Evolutionary conservation across 2,888 invertebrate species (phyloP).

Genomic region (Petrolisthes cinctipes): DNA sequence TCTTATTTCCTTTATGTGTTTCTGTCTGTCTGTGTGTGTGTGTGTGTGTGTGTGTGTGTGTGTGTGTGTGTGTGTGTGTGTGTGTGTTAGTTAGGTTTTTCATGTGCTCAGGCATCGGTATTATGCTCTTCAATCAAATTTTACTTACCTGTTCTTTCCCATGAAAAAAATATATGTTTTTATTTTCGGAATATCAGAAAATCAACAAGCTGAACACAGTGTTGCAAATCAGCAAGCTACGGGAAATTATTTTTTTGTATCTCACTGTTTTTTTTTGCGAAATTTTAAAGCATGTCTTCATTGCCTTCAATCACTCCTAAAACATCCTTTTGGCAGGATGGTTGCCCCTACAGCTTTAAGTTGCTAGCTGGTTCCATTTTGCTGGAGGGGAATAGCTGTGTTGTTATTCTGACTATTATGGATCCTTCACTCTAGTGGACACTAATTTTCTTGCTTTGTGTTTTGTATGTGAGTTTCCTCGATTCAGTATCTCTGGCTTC

Average conservation of each 20-base stretch:
- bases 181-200: not conserved
- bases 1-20: not conserved
- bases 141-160: not conserved
- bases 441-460: not conserved
- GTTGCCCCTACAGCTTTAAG: too few species aligned
- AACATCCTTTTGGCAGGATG: too few species aligned
- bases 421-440: too few species aligned
- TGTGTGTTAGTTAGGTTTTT: not conserved
- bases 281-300: too few species aligned
- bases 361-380: too few species aligned
- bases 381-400: too few species aligned
- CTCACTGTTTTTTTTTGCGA: not conserved
- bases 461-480: not conserved
- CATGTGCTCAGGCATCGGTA: not conserved
- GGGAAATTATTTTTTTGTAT: not conserved
- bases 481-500: not conserved
- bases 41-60: conserved; percentile 22
- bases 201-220: not conserved
- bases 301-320: too few species aligned
- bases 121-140: not conserved
- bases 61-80: conserved; percentile 17
- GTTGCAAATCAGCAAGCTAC: not conserved
- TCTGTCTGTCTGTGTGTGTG: not conserved
- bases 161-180: too few species aligned
- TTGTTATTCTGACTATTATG: too few species aligned